Base-by-base conservation (phyloP, 1,140 invertebrate species). In the Leptinotarsa undecemlineata region DNA sequence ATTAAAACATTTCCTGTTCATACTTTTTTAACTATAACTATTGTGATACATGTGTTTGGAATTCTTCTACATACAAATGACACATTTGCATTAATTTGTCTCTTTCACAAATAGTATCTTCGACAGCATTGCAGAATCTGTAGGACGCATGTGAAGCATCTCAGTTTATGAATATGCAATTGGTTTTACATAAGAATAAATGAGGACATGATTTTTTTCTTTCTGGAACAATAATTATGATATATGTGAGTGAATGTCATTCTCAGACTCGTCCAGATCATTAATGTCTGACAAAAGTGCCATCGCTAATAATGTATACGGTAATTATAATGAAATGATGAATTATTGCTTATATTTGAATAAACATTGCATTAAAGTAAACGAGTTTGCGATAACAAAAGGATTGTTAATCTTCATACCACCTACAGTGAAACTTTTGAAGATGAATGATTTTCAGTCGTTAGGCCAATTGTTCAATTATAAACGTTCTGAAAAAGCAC, bases 61-160 rank as follows among this genome's bases (percentile, higher is more conserved):
- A 73, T 73, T 73, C 72, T 23, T 68, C 48, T 42, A 66, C 72
- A 73, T 73, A 73, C 64, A 73, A 73, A 73, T 73, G 72, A 68
- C 63, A 57, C 48, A 73, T 73, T 73, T 73, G 72, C 72, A 73
- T 73, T 73, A 63, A 68, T 73, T 73, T 68, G 63, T 68, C 17
- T 47, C 66, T 57, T 68, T 72, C 51, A 68, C 72, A 73, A 73
- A 73, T 48, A 68, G 48, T 64, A 73, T 26, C 60, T 64, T 64
- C 62, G 51, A 72, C 23, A 47, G 71, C 66, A 66, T 72, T 64
- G 68, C 68, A 33, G 68, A 48, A 69, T 33, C 19, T 74, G 73
- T 74, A 21, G 48, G 17, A 57, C n/a, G 51, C n/a, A 57, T 15
- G 51, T 57, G n/a, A 57, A n/a, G 17, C 1, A 57, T 57, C n/a